phyloP scores from a whole-genome alignment of 1,140 invertebrate species.

The Dreissena rostriformis region DNA sequence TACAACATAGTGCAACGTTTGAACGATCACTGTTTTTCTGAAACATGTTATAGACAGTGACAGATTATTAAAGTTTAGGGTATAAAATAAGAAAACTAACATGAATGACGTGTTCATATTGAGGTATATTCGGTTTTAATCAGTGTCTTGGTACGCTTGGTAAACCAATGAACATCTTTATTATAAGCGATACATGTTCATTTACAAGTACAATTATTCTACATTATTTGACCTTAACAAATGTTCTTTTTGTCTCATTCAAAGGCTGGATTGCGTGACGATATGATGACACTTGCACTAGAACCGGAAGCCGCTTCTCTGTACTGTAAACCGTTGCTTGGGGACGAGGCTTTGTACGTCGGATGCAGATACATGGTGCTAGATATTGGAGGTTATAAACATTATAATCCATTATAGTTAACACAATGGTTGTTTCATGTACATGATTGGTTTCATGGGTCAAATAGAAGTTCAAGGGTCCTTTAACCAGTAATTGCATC shows the following conservation, averaged over 20 bases:
- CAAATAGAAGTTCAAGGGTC: too few relatives aligned
- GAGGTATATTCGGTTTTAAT: background rate
- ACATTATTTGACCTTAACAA: background rate
- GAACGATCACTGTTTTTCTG: too few relatives aligned
- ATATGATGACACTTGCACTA: constrained; percentile 26
- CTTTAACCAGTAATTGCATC: too few relatives aligned
- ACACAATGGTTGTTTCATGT: background rate
- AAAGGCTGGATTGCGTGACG: constrained; percentile 37
- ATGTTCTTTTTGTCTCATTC: background rate
- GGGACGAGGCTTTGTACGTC: background rate
- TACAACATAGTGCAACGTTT: background rate
- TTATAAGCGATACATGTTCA: background rate
- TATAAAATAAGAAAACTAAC: background rate
- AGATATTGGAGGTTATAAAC: constrained; percentile 33
- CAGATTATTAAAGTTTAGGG: background rate
- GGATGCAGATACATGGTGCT: constrained; percentile 26
- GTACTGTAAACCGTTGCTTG: constrained; percentile 11
- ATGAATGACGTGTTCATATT: too few relatives aligned
- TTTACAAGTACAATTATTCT: background rate
- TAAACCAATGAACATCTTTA: background rate
- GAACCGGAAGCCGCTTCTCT: constrained; percentile 48
- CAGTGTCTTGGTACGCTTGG: background rate
- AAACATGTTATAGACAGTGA: background rate
- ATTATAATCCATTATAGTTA: background rate
- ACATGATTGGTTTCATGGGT: background rate